Conservation (phyloP, 2,888 invertebrate species). For the Lobophora halterata region DNA sequence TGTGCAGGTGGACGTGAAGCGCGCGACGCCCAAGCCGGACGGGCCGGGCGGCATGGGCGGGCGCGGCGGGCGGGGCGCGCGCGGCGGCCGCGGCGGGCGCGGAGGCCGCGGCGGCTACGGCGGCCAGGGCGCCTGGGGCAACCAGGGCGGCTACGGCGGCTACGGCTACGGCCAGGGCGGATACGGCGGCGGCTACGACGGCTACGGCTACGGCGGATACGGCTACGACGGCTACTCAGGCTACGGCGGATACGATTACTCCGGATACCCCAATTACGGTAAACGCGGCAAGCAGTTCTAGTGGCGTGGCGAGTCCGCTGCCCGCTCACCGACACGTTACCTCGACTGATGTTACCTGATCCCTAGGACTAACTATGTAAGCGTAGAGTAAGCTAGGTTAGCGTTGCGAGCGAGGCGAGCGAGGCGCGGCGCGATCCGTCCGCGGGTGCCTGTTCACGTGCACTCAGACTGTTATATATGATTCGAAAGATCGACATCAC, state of each 20-base stretch:
- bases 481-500: constrained; percentile 73
- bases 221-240: constrained; percentile 89
- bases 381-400: constrained; percentile 69
- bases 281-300: constrained; percentile 82
- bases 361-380: constrained; percentile 73
- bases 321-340: constrained; percentile 78
- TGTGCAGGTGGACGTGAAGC: constrained; percentile 93
- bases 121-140: constrained; percentile 84
- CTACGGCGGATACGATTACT: constrained; percentile 90
- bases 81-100: constrained; percentile 86
- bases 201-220: constrained; percentile 87
- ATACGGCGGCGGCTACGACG: constrained; percentile 87
- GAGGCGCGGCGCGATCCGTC: constrained; percentile 60
- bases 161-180: constrained; percentile 87
- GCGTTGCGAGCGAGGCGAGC: constrained; percentile 66
- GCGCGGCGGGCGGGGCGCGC: constrained; percentile 83
- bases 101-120: constrained; percentile 86
- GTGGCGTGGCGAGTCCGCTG: constrained; percentile 58
- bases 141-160: constrained; percentile 83
- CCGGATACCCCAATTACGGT: constrained; percentile 91
- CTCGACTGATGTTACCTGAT: constrained; percentile 81
- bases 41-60: constrained; percentile 85
- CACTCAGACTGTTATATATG: constrained; percentile 62
- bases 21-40: constrained; percentile 95
- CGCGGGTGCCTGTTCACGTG: constrained; percentile 73